These are phyloP conservation scores for Chesias legatella DNA, from an alignment of 2,888 invertebrate genomes.

Conservation along the genomic window DNA sequence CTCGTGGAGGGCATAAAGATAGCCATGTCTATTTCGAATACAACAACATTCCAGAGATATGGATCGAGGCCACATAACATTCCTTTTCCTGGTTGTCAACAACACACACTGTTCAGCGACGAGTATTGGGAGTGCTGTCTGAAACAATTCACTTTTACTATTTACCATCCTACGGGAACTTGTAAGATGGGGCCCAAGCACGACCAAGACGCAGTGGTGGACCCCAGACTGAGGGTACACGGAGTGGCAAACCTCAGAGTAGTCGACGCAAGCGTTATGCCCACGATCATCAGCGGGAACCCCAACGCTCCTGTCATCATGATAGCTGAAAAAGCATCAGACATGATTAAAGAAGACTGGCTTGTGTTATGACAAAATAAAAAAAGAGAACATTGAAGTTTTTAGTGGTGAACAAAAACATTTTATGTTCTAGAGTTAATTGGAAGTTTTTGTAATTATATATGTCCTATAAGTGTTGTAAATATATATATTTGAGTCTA, in stretches of 20 bases:
- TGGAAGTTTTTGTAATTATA: conserved; percentile 8
- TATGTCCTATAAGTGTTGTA: conserved; percentile 28
- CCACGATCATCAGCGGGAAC: conserved; percentile 92
- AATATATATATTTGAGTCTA: conserved; percentile 18
- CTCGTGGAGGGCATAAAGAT: conserved; percentile 92
- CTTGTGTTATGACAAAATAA: conserved; percentile 74
- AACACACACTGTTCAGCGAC: conserved; percentile 85
- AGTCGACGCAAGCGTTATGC: conserved; percentile 93
- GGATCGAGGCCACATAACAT: conserved; percentile 89
- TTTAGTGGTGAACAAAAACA: conserved; percentile 21
- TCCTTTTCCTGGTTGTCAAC: conserved; percentile 90
- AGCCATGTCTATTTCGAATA: conserved; percentile 88
- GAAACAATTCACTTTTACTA: conserved; percentile 89
- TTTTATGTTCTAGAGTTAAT: conserved; percentile 20
- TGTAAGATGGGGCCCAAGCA: conserved; percentile 92
- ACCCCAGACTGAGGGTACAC: conserved; percentile 87
- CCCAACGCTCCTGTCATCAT: conserved; percentile 94
- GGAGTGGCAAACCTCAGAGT: conserved; percentile 89
- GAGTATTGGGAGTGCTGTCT: conserved; percentile 93
- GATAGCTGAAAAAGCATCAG: conserved; percentile 94
- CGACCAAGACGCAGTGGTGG: conserved; percentile 89
- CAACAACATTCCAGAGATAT: conserved; percentile 89
- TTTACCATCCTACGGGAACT: conserved; percentile 92
- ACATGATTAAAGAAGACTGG: conserved; percentile 94
- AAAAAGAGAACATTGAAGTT: conserved; percentile 24